Percentiles rank a stretch among this genome's conserved stretches.
Evolutionary conservation across 2,113 vertebrate species (phyloP).

Genomic region (Platichthys stellatus): DNA sequence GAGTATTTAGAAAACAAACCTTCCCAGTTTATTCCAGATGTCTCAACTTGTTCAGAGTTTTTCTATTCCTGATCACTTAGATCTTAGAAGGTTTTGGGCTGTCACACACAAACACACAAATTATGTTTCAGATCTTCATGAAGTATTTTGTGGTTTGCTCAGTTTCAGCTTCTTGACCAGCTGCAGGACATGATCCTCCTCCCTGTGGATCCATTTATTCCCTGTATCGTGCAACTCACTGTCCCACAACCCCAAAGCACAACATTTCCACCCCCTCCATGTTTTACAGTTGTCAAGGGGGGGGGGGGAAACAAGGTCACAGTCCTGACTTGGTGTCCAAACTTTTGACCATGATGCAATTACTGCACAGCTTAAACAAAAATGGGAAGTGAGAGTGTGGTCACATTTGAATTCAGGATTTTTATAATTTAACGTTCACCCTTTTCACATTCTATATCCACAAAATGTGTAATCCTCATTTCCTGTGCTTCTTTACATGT

Average conservation of each 20-base stretch:
- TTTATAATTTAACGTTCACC: too few species aligned
- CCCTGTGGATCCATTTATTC: too few species aligned
- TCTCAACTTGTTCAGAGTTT: background rate
- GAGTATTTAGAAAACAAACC: background rate
- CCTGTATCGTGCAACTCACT: background rate
- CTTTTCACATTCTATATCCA: too few species aligned
- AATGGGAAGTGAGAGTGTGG: too few species aligned
- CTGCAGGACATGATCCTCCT: background rate
- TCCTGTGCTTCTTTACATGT: too few species aligned
- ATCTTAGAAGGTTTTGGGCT: background rate
- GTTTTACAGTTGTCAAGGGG: background rate
- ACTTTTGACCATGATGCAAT: background rate
- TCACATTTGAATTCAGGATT: too few species aligned
- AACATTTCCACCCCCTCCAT: too few species aligned
- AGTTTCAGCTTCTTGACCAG: too few species aligned
- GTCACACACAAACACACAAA: background rate
- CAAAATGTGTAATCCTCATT: too few species aligned
- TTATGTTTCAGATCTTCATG: background rate
- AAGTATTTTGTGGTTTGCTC: too few species aligned
- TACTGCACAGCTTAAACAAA: background rate
- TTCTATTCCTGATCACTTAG: background rate
- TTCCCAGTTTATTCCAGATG: background rate
- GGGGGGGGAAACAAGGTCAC: background rate
- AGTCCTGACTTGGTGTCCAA: background rate
- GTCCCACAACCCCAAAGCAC: too few species aligned